Percentiles rank a stretch among this genome's conserved stretches.
Evolutionary conservation across 2,888 invertebrate species (phyloP).

Genomic region (Epistrophella euchroma): DNA sequence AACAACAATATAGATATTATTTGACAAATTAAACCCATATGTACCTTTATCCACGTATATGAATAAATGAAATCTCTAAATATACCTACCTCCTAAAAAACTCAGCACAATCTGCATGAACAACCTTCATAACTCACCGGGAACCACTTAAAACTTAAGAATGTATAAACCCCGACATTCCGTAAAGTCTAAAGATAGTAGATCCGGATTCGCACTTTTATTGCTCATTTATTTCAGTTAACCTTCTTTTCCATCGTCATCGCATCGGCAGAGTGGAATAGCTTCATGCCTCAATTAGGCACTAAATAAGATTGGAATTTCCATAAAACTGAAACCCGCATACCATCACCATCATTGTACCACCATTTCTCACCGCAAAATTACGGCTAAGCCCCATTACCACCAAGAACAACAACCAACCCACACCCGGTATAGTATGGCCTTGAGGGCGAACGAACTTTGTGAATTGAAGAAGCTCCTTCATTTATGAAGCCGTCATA

Average conservation of each 20-base stretch:
- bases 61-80: background rate
- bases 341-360: constrained; percentile 20
- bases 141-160: constrained; percentile 16
- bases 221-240: constrained; percentile 51
- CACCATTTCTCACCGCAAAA: constrained; percentile 40
- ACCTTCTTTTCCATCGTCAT: constrained; percentile 37
- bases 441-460: constrained; percentile 36
- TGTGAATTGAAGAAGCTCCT: background rate
- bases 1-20: background rate
- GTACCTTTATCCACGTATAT: background rate
- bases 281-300: constrained; percentile 57
- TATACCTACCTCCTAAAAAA: background rate
- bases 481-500: background rate
- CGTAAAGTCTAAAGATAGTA: constrained; percentile 4
- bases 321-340: constrained; percentile 52
- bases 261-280: constrained; percentile 41
- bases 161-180: constrained; percentile 30
- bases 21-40: background rate
- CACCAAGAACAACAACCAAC: background rate
- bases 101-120: background rate
- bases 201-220: constrained; percentile 49
- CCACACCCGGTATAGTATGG: constrained; percentile 14
- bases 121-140: constrained; percentile 32
- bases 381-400: constrained; percentile 32
- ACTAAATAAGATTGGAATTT: constrained; percentile 63